phyloP scores from a whole-genome alignment of 2,113 vertebrate genomes.

The Plotosus lineatus region DNA sequence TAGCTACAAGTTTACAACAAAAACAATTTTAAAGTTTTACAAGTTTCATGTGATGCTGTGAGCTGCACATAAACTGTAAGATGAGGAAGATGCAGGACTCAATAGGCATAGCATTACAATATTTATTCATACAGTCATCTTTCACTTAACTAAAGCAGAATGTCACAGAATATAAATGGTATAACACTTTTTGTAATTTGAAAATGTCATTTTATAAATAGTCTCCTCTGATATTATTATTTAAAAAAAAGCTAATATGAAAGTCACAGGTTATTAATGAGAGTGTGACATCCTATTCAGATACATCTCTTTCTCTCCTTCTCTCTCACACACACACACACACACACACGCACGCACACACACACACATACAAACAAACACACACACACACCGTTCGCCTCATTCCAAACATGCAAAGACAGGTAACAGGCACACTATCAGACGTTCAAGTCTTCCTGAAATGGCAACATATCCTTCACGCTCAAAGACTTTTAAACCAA shows the following conservation, averaged over 20 bases:
- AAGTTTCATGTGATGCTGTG: no score
- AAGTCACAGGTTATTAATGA: neutral
- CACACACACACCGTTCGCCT: constrained; percentile 31
- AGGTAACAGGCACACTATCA: neutral
- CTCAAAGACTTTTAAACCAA: neutral
- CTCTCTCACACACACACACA: neutral
- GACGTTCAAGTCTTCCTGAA: neutral
- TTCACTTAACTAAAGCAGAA: neutral
- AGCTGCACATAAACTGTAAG: no score
- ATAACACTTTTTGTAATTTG: neutral
- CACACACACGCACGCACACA: neutral
- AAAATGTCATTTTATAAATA: neutral
- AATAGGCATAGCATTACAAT: neutral
- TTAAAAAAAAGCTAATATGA: no score
- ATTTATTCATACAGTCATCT: neutral
- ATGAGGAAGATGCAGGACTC: no score
- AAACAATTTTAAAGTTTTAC: no score
- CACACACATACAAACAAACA: neutral
- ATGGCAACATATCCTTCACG: neutral
- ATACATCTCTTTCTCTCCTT: no score
- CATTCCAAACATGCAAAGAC: constrained; percentile 32
- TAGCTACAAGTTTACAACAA: no score
- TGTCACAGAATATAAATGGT: neutral
- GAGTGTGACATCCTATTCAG: neutral
- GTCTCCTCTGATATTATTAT: no score